Evolutionary conservation across 2,113 vertebrate genomes (phyloP).

Genomic region (Xiphophorus couchianus): DNA sequence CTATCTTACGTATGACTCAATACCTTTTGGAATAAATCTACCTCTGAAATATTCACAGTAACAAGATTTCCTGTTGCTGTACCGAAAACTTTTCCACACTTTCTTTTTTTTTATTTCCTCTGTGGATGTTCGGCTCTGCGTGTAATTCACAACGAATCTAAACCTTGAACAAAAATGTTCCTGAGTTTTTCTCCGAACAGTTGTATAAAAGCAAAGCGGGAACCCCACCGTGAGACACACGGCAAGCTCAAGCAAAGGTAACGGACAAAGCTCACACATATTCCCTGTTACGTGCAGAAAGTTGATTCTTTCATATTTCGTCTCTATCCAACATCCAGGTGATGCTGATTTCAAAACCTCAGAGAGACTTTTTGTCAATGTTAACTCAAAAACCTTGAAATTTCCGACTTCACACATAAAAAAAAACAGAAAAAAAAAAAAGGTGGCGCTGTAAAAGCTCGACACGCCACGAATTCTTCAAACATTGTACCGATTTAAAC

Average conservation of each 20-base stretch:
- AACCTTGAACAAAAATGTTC: neutral
- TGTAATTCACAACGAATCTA: too few relatives aligned
- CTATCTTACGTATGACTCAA: neutral
- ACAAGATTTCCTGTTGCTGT: neutral
- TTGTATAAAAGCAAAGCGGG: neutral
- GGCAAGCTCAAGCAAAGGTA: too few relatives aligned
- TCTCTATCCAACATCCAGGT: slow-evolving; percentile 18
- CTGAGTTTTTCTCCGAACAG: neutral
- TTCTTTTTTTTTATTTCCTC: neutral
- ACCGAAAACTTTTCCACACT: neutral
- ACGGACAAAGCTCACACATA: neutral
- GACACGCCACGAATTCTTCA: neutral
- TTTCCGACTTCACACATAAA: neutral
- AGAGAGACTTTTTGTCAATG: neutral
- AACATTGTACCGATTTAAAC: neutral
- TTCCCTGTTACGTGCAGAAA: neutral
- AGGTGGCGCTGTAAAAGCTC: neutral
- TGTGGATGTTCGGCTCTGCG: neutral
- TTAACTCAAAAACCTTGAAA: neutral
- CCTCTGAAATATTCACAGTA: neutral
- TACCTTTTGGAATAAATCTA: neutral
- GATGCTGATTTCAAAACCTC: neutral
- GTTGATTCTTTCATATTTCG: neutral
- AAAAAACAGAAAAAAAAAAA: neutral
- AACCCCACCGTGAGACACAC: neutral